Evolutionary conservation across 1,140 invertebrate species (phyloP).

Genomic region (Thereuonema tuberculata): DNA sequence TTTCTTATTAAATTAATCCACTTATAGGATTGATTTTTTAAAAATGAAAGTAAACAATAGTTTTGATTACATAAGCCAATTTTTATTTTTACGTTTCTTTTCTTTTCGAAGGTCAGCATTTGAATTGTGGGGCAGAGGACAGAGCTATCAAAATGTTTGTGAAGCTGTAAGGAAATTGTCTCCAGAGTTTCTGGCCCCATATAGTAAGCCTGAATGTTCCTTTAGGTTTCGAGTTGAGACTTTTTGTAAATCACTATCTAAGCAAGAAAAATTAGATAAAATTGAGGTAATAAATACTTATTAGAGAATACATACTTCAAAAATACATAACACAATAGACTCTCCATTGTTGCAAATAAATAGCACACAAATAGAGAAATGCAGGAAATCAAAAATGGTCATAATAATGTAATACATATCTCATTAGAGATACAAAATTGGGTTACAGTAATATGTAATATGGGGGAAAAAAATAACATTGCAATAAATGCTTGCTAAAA

Average conservation of each 20-base stretch:
- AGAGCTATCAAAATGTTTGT: constrained; percentile 37
- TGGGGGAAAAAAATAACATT: no score
- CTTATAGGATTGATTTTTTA: not conserved
- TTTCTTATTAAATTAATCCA: not conserved
- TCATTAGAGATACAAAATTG: no score
- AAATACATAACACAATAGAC: no score
- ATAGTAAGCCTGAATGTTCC: constrained; percentile 8
- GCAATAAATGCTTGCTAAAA: no score
- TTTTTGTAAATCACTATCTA: not conserved
- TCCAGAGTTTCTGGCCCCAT: not conserved
- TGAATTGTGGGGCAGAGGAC: constrained; percentile 58
- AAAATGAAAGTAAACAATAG: not conserved
- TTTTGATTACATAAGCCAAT: not conserved
- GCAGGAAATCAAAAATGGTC: no score
- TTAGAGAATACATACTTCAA: not conserved
- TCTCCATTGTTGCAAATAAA: no score
- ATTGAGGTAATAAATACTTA: constrained; percentile 51
- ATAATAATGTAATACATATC: no score
- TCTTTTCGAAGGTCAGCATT: constrained; percentile 46
- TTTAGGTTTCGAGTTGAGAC: constrained; percentile 9
- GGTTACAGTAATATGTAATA: no score
- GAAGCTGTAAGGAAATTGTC: constrained; percentile 48
- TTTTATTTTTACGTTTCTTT: constrained; percentile 9
- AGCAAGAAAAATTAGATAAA: constrained; percentile 42
- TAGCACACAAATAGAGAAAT: no score